Conservation (phyloP, 37 sponge, comb jelly and placozoan genomes). For the Tethya wilhelma region DNA sequence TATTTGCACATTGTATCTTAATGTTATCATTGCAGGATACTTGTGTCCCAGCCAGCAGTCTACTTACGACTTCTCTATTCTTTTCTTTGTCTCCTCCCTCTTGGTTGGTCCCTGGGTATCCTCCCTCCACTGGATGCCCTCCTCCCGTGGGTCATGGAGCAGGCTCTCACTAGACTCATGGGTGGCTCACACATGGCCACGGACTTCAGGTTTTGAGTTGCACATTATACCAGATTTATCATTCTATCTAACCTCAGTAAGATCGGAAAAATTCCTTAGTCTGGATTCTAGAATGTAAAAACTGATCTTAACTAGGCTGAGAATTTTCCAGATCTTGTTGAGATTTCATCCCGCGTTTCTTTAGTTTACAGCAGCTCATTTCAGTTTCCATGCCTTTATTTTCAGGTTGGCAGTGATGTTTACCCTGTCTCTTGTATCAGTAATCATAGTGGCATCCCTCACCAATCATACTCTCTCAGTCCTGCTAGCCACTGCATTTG, state of each 20-base stretch:
- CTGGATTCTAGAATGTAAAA: background rate
- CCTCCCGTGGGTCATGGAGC: constrained; percentile 66
- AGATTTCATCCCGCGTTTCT: too few relatives aligned
- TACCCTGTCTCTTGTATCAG: constrained; percentile 18
- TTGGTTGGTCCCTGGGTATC: constrained; percentile 66
- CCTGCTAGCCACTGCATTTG: constrained; percentile 45
- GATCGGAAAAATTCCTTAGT: background rate
- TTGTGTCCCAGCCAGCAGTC: constrained; percentile 13
- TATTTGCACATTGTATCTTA: too few relatives aligned
- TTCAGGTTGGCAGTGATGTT: constrained; percentile 43
- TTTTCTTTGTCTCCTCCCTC: constrained; percentile 44
- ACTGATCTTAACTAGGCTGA: background rate
- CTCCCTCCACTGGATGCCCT: constrained; percentile 67
- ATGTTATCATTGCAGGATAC: background rate
- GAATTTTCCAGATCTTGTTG: background rate
- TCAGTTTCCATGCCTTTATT: too few relatives aligned
- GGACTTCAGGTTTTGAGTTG: constrained; percentile 75
- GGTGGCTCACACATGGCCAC: constrained; percentile 78
- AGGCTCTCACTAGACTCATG: constrained; percentile 35
- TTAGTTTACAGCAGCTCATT: too few relatives aligned
- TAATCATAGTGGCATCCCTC: constrained; percentile 10
- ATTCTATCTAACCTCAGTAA: too few relatives aligned
- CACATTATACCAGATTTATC: background rate
- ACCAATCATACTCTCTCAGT: constrained; percentile 6
- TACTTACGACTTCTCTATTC: constrained; percentile 44